phyloP scores from a whole-genome alignment of 1,140 invertebrate genomes.

The Daktulosphaira vitifoliae region DNA sequence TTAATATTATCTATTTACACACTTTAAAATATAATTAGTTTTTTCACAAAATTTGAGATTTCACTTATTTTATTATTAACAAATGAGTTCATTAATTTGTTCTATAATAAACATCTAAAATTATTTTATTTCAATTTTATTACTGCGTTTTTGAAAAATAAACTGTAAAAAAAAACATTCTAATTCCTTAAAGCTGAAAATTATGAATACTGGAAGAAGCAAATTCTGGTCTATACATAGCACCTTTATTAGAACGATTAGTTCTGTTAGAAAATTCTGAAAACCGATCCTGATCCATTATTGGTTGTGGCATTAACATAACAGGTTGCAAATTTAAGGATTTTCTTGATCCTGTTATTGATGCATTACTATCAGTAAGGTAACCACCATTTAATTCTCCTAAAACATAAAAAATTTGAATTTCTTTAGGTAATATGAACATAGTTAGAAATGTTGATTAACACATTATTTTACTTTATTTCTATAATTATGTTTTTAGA shows the following conservation, averaged over 20 bases:
- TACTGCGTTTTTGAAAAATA: no score
- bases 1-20: no score
- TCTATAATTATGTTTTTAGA: neutral
- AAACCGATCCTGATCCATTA: slow-evolving; percentile 54
- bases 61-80: no score
- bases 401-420: slow-evolving; percentile 41
- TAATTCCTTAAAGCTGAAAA: slow-evolving; percentile 50
- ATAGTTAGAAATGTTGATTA: neutral
- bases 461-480: neutral
- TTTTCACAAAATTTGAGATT: no score
- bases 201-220: slow-evolving; percentile 51
- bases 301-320: slow-evolving; percentile 60
- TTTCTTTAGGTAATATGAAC: neutral
- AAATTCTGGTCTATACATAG: slow-evolving; percentile 48
- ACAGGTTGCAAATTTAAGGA: slow-evolving; percentile 79
- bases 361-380: slow-evolving; percentile 62
- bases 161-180: no score
- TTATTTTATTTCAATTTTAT: no score
- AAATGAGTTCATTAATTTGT: no score
- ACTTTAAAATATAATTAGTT: no score
- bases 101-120: no score
- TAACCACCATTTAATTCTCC: slow-evolving; percentile 81
- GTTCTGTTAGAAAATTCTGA: slow-evolving; percentile 67
- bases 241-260: slow-evolving; percentile 46
- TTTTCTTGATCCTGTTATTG: slow-evolving; percentile 71